phyloP scores from a whole-genome alignment of 2,113 vertebrate genomes.

The Mustela lutreola region DNA sequence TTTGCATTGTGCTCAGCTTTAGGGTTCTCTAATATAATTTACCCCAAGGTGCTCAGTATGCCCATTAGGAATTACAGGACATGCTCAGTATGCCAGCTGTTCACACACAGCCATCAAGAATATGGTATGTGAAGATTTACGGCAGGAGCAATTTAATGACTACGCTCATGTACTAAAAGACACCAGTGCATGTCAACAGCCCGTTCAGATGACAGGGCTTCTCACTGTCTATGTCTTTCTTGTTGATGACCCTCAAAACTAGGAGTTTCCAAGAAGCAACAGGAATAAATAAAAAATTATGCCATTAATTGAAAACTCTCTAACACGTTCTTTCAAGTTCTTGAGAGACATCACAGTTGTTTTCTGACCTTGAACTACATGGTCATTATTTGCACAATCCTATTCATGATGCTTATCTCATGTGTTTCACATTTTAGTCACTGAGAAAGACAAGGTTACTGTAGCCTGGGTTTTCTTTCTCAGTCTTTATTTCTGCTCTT shows the following conservation, averaged over 20 bases:
- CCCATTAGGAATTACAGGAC: background rate
- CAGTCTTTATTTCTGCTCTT: background rate
- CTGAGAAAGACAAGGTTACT: background rate
- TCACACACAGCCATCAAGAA: background rate
- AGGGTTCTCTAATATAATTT: background rate
- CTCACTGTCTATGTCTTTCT: background rate
- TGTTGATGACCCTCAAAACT: background rate
- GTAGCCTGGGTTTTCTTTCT: background rate
- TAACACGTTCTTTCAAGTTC: background rate
- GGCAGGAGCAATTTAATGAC: background rate
- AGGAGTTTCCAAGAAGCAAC: background rate
- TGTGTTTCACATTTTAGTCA: background rate
- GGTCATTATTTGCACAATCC: background rate
- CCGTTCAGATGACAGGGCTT: background rate
- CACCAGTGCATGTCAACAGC: background rate
- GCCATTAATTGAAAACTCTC: background rate
- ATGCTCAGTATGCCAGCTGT: background rate
- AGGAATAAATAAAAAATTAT: background rate
- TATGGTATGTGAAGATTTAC: background rate
- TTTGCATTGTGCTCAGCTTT: background rate
- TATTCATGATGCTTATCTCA: background rate
- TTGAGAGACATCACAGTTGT: background rate
- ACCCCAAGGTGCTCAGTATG: background rate
- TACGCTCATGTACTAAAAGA: rapidly evolving
- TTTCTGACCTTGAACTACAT: background rate